These are phyloP conservation scores for Myiozetetes cayanensis DNA, from an alignment of 2,113 vertebrate genomes.

Conservation along the genomic window DNA sequence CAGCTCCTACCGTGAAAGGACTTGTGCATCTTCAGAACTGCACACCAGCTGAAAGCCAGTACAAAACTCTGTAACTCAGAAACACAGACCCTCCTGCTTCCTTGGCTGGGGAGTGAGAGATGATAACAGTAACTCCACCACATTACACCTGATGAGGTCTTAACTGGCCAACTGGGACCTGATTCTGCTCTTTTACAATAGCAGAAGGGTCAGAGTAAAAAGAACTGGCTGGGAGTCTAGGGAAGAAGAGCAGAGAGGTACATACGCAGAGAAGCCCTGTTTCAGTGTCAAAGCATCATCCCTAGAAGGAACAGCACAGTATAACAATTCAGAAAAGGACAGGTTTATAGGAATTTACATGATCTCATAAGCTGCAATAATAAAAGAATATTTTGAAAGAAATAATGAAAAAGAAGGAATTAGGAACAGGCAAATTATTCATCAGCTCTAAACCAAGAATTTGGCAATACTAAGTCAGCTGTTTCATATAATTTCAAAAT, in stretches of 20 bases:
- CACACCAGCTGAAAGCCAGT: neutral
- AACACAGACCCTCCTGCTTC: neutral
- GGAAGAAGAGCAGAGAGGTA: neutral
- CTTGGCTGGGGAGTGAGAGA: neutral
- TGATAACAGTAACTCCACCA: neutral
- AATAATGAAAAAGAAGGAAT: neutral
- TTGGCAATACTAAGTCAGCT: conserved; percentile 32
- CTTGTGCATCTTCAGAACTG: neutral
- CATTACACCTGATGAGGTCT: neutral
- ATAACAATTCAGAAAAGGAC: neutral
- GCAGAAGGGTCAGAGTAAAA: neutral
- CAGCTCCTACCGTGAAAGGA: neutral
- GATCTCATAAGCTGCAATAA: neutral
- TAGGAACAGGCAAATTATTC: neutral
- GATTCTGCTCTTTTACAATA: neutral
- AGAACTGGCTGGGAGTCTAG: neutral
- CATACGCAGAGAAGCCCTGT: accelerated
- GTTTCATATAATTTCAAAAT: conserved; percentile 23
- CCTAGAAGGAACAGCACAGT: neutral
- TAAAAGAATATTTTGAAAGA: conserved; percentile 25
- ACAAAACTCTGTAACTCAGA: neutral
- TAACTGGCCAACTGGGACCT: neutral
- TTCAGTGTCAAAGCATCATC: neutral
- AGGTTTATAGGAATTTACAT: neutral
- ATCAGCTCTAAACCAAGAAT: neutral